phyloP scores from a whole-genome alignment of 2,797 vertebrate genomes.

The Acestrorhynchus altus region DNA sequence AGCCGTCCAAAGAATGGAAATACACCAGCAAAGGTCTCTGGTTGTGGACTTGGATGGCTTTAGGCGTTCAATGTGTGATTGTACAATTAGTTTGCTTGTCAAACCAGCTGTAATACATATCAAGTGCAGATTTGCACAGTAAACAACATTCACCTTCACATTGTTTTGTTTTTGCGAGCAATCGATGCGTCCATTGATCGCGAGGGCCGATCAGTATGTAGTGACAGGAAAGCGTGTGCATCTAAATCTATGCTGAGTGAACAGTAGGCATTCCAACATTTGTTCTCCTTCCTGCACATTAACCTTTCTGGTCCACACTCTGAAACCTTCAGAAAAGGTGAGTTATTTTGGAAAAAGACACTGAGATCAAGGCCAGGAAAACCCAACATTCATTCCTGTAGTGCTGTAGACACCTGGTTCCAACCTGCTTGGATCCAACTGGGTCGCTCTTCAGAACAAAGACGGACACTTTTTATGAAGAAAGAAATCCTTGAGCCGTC shows the following conservation, averaged over 20 bases:
- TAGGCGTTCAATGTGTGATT: neutral
- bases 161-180: neutral
- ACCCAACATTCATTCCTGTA: neutral
- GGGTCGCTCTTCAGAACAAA: neutral
- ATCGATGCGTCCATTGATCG: neutral
- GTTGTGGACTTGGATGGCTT: too few species aligned
- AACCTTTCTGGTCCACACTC: neutral
- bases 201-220: neutral
- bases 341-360: neutral
- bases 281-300: neutral
- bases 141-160: neutral
- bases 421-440: constrained; percentile 3
- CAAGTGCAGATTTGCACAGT: neutral
- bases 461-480: neutral
- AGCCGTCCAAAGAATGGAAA: too few species aligned
- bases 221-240: neutral
- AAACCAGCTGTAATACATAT: neutral
- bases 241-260: constrained; percentile 4
- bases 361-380: neutral
- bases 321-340: neutral
- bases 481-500: neutral
- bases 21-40: too few species aligned
- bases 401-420: neutral
- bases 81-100: neutral
- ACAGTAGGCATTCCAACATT: constrained; percentile 3